Percentiles rank a stretch among this genome's conserved stretches.
Conservation (phyloP, 2,113 vertebrate genomes). For the Tyrannus savana region DNA sequence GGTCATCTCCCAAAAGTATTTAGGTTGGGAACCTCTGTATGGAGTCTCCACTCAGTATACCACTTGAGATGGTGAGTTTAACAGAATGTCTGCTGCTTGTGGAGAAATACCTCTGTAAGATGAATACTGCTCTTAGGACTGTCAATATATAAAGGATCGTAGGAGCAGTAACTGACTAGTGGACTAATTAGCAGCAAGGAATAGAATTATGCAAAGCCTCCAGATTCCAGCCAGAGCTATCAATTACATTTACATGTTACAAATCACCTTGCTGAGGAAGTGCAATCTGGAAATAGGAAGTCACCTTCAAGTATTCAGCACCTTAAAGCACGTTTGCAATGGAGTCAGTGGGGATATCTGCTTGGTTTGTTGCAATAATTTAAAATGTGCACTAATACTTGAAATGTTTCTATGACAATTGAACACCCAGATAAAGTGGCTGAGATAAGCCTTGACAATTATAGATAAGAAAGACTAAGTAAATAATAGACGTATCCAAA, state of each 20-base stretch:
- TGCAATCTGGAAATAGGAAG: not conserved
- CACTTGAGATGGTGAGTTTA: not conserved
- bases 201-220: not conserved
- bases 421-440: not conserved
- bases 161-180: not conserved
- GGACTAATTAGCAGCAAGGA: not conserved
- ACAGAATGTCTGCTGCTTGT: not conserved
- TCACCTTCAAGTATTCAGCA: not conserved
- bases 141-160: not conserved
- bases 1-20: not conserved
- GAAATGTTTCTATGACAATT: slow-evolving; percentile 1
- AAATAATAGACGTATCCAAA: slow-evolving; percentile 4
- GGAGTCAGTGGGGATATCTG: not conserved
- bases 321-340: not conserved
- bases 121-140: not conserved
- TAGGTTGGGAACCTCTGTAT: not conserved
- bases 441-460: slow-evolving; percentile 8
- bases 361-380: not conserved
- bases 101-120: not conserved
- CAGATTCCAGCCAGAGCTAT: not conserved
- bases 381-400: not conserved
- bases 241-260: not conserved
- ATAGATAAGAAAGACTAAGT: not conserved
- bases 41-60: not conserved
- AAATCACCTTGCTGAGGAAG: slow-evolving; percentile 6